phyloP scores from a whole-genome alignment of 2,888 invertebrate genomes.

The Orchesellides sinensis region DNA sequence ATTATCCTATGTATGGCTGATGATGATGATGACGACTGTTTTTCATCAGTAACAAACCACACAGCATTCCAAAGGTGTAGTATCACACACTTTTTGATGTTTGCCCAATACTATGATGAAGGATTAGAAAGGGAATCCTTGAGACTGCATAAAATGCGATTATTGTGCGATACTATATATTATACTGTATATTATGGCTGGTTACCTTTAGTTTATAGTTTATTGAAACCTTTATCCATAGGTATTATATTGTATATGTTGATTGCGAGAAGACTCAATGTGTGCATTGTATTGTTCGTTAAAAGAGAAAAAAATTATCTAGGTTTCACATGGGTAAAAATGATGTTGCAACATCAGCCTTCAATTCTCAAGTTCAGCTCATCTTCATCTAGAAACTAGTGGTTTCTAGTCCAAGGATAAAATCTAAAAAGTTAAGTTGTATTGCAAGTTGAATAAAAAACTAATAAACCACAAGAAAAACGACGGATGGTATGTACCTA shows the following conservation, averaged over 20 bases:
- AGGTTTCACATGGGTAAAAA: neutral
- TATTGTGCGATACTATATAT: too few species aligned
- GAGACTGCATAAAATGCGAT: slow-evolving; percentile 40
- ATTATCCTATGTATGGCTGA: neutral
- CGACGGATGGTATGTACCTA: neutral
- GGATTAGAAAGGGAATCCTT: slow-evolving; percentile 63
- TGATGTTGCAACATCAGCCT: slow-evolving; percentile 19
- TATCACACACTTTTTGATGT: neutral
- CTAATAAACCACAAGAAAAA: neutral
- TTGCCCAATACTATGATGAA: slow-evolving; percentile 2
- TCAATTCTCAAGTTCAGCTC: slow-evolving; percentile 55
- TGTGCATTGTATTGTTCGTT: neutral
- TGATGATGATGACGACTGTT: neutral
- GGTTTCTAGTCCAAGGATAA: slow-evolving; percentile 63
- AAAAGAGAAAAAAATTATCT: neutral
- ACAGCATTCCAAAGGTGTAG: neutral
- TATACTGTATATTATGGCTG: too few species aligned
- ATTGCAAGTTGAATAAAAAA: neutral
- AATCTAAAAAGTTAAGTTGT: slow-evolving; percentile 3
- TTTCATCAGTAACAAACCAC: neutral
- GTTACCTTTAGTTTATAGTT: too few species aligned
- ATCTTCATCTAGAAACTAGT: slow-evolving; percentile 46
- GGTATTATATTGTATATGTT: too few species aligned
- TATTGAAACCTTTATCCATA: too few species aligned
- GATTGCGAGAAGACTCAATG: too few species aligned